A percentile compares a stretch with the other conserved stretches of the same genome.
phyloP scores from a whole-genome alignment of 2,113 vertebrate species.

The Oreotragus oreotragus region DNA sequence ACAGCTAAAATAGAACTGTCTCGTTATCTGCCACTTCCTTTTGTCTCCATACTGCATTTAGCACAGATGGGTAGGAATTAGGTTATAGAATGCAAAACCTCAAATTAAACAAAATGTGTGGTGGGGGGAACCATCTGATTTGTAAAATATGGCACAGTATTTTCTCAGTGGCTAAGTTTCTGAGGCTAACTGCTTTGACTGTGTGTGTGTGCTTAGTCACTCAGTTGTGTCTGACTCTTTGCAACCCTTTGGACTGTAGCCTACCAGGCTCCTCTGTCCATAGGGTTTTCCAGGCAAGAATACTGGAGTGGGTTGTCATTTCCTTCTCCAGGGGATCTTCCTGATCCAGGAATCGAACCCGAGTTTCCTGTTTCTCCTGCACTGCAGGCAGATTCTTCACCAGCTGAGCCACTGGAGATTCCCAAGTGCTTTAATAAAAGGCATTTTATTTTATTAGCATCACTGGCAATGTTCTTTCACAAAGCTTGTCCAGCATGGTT shows the following conservation, averaged over 20 bases:
- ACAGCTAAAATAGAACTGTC: not conserved
- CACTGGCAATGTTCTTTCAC: not conserved
- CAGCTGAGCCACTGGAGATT: fast-evolving
- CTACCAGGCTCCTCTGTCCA: not conserved
- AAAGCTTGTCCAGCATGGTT: not conserved
- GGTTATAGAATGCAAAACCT: not conserved
- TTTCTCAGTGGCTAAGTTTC: not conserved
- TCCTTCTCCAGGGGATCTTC: not conserved
- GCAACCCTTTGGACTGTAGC: not conserved
- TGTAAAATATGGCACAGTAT: not conserved
- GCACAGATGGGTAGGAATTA: not conserved
- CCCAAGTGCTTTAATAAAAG: not conserved
- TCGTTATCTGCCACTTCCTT: not conserved
- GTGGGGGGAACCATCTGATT: fast-evolving
- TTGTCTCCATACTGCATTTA: not conserved
- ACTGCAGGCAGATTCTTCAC: not conserved
- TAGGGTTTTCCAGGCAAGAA: not conserved
- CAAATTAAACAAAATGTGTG: not conserved
- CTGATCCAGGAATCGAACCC: not conserved
- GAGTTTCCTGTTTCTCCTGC: not conserved
- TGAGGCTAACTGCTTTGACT: not conserved
- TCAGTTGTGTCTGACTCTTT: not conserved
- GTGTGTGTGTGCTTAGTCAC: not conserved
- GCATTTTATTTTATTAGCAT: fast-evolving
- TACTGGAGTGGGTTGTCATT: not conserved